Base-by-base conservation (phyloP, 1,140 invertebrate species). In the Pseudomyrmex dendroicus region DNA sequence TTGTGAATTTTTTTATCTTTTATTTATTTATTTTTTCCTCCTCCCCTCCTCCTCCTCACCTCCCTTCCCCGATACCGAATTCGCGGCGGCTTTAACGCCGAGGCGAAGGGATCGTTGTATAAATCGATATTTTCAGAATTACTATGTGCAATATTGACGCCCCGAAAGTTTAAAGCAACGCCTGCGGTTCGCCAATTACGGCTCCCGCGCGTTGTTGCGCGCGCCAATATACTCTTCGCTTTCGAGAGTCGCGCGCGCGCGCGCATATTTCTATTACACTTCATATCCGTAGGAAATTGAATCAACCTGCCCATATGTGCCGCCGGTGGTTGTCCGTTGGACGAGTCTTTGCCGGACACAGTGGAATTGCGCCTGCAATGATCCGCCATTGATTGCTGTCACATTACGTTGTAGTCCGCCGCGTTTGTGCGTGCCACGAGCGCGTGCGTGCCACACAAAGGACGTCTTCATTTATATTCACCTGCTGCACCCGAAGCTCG, bases 331-430 rank as follows among this genome's bases (percentile, higher is more conserved):
- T 73, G 84, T 64, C 54, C 20, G 72, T 83, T 48, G 68, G 63
- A 66, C 25, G 56, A 72, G 77, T 64, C 84, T 82, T 78, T 64
- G 62, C 17, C 48, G 46, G 57, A 35, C 73, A 35, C 73, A 62
- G 61, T 77, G 73, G 76, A 86, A 76, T 88, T 84, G 64, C 82
- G 70, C 61, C 82, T 82, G 46, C 67, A 56, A 88, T 82, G 88
- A 89, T 88, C 68, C 64, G 59, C 25, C 85, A 84, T 63, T 86
- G 88, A 89, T 90, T 82, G 84, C 82, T 54, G 84, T 78, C 78
- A 61, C 77, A 89, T 90, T 85, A 83, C 20, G 73, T 20, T 76
- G 80, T 70, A 84, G 22, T n/a, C n/a, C 56, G 63, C 2, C 25
- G 35, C 35, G 35, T 35, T 35, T 35, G 35, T 35, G 46, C 5